Evolutionary conservation across 2,888 invertebrate species (phyloP).

Genomic region (Norana najaformis): DNA sequence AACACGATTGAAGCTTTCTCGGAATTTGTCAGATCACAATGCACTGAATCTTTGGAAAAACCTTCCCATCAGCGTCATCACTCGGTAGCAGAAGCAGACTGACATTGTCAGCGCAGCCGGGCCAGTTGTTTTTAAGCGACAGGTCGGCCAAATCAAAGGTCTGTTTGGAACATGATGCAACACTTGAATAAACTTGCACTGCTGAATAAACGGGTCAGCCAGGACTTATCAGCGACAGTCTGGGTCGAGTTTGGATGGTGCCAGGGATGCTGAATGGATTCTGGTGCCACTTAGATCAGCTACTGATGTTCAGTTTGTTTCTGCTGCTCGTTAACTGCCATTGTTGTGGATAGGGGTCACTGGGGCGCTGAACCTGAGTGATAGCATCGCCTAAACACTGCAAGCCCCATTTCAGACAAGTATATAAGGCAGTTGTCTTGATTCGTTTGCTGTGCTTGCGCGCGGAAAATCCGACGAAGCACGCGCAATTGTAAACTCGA

Average conservation of each 20-base stretch:
- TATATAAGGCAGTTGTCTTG: neutral
- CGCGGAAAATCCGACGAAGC: constrained; percentile 23
- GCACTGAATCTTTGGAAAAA: no score
- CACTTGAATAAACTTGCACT: neutral
- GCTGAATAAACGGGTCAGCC: neutral
- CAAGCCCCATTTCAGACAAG: neutral
- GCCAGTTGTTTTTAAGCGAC: no score
- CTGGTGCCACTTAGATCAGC: neutral
- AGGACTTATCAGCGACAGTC: neutral
- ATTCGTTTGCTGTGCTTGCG: neutral
- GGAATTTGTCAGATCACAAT: no score
- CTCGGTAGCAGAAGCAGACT: no score
- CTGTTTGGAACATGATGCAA: neutral
- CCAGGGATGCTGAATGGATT: neutral
- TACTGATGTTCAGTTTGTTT: neutral
- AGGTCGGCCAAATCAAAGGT: neutral
- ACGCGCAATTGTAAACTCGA: no score
- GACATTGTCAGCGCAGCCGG: no score
- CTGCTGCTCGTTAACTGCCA: neutral
- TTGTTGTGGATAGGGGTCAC: neutral
- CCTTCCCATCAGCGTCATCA: no score
- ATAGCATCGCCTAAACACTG: neutral
- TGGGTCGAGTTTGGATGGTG: neutral
- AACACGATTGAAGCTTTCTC: no score
- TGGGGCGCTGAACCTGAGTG: neutral